A percentile compares a stretch with the other conserved stretches of the same genome.
These are phyloP conservation scores for Drymodes brunneopygia DNA, from an alignment of 2,113 vertebrate genomes.

Conservation along the genomic window DNA sequence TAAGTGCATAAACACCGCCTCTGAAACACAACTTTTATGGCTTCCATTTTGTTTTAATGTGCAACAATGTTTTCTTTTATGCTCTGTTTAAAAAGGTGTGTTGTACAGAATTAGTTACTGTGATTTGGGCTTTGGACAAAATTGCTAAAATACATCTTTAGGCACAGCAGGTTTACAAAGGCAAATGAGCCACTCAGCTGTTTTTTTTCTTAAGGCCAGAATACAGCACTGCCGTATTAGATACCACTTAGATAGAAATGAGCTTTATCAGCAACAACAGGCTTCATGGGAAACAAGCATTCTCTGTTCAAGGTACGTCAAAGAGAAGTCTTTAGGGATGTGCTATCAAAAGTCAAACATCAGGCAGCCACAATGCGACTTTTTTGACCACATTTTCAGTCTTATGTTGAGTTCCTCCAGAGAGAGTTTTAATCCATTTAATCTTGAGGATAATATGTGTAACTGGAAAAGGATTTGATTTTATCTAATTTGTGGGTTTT, in stretches of 20 bases:
- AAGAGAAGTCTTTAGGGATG: slow-evolving; percentile 27
- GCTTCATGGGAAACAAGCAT: neutral
- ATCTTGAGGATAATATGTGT: neutral
- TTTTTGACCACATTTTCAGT: neutral
- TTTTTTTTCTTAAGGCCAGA: neutral
- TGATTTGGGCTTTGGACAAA: neutral
- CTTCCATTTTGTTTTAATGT: neutral
- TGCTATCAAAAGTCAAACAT: slow-evolving; percentile 15
- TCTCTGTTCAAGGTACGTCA: neutral
- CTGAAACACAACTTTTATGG: neutral
- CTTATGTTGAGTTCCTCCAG: neutral
- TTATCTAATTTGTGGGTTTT: neutral
- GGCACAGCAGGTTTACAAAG: neutral
- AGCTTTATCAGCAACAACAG: slow-evolving; percentile 39
- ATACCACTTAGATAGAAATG: neutral
- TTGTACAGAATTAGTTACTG: neutral
- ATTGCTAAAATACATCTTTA: neutral
- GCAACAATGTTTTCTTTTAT: neutral
- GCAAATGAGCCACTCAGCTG: neutral
- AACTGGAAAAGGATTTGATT: neutral
- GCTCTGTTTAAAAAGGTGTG: neutral
- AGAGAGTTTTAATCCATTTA: neutral
- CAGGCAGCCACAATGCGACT: neutral
- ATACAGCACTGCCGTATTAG: neutral
- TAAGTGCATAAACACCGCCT: neutral